Conservation (phyloP, 64 coral and sea anemone genomes). For the Actinia tenebrosa region DNA sequence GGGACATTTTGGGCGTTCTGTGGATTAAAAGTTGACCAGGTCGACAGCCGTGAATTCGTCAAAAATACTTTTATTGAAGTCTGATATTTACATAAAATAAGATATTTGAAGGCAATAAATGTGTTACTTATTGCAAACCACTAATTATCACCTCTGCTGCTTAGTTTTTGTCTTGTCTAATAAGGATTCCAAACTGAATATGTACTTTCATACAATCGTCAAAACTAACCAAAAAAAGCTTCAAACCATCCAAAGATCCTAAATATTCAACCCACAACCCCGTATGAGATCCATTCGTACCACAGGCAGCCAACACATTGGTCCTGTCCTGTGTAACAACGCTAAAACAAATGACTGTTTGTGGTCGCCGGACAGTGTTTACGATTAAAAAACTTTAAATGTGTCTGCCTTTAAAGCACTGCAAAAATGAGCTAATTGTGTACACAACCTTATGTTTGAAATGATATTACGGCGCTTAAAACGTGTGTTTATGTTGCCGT, state of each 20-base stretch:
- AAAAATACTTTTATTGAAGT: conserved; percentile 15
- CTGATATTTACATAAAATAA: background rate
- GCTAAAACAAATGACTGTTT: no score
- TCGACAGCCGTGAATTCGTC: background rate
- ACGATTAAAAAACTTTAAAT: background rate
- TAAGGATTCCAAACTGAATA: background rate
- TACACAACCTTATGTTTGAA: no score
- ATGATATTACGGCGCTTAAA: background rate
- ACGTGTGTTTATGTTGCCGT: no score
- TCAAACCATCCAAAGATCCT: background rate
- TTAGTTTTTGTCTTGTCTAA: background rate
- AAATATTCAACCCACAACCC: background rate
- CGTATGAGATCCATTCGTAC: background rate
- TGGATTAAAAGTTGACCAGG: background rate
- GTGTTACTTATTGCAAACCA: background rate
- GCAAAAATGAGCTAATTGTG: background rate
- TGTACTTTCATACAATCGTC: background rate
- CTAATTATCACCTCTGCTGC: background rate
- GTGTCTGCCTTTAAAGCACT: background rate
- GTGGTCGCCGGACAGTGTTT: no score
- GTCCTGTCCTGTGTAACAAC: no score
- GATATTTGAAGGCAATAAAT: background rate
- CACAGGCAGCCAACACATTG: background rate
- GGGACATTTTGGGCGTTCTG: background rate
- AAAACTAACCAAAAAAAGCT: background rate